Evolutionary conservation across 1,140 invertebrate genomes (phyloP), one percentile per base, ranked within the genome.

Genomic region (Cotesia typhae): DNA sequence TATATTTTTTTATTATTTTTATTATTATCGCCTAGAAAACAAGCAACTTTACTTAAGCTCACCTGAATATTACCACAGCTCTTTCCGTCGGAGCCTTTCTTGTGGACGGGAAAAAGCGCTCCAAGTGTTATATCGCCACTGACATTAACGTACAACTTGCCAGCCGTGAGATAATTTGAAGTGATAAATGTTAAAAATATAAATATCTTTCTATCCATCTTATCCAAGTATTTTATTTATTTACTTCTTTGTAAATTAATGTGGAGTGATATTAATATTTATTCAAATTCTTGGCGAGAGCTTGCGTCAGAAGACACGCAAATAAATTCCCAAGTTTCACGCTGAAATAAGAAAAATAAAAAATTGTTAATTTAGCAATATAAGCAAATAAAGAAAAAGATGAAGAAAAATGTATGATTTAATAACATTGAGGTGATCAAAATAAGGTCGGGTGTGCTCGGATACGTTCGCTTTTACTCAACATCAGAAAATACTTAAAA

Each of bases 91-190:
- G 67, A 73, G 37, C 81, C 83, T 72, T 83, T 83, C n/a, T 84
- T 82, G 74, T 90, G 89, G 68, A 90, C 83, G 0, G 89, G 89
- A 60, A 90, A 89, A 1, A 90, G 75, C 1, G 87, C 89, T 0
- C 89, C 89, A 4, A 90, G 75, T 10, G 89, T 76, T n/a, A 90
- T 83, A 72, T 90, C 88, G 4, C 88, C 88, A 1, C 87, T 80
- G 5, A 85, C 75, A 73, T 89, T 88, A 4, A 84, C 78, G 64
- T 81, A 85, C 10, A 74, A 7, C 52, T 77, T 79, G 4, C 65
- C 75, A 17, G 74, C n/a, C 0, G 57, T 68, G 17, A 74, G 36
- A 63, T 41, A 64, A 60, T 55, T 64, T 0, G 52, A 65, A 35
- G 66, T 53, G 65, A 75, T 64, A 17, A 78, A 67, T 20, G 75